Evolutionary conservation across 2,797 vertebrate species (phyloP).

Genomic region (Calcarius lapponicus): DNA sequence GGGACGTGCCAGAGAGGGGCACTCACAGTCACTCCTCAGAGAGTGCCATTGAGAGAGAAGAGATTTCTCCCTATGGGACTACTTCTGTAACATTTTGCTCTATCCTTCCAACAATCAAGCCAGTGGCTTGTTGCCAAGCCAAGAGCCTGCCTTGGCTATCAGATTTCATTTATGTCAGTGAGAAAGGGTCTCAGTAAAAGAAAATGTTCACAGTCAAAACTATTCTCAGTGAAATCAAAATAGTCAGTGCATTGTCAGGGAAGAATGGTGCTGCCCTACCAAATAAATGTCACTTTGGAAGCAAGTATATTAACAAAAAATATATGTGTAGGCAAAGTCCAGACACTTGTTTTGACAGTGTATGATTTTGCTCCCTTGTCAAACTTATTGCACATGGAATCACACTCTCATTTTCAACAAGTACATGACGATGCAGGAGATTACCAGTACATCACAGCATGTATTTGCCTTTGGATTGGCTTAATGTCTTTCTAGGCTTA

Average conservation of each 20-base stretch:
- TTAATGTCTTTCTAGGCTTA: constrained; percentile 28
- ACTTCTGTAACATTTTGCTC: neutral
- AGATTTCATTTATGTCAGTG: constrained; percentile 6
- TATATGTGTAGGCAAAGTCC: constrained; percentile 20
- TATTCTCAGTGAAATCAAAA: constrained; percentile 42
- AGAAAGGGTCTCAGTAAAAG: neutral
- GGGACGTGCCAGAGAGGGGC: rapidly evolving
- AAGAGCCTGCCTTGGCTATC: constrained; percentile 2
- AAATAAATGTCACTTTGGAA: constrained; percentile 43
- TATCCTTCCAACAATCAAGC: neutral
- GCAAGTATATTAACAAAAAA: constrained; percentile 31
- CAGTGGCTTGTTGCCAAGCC: neutral
- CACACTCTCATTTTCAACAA: neutral
- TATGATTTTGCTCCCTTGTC: neutral
- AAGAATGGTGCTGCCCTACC: constrained; percentile 7
- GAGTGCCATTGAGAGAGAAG: neutral
- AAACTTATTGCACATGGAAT: constrained; percentile 3
- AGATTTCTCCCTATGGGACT: neutral
- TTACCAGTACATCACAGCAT: neutral
- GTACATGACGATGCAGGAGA: neutral
- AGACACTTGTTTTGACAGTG: constrained; percentile 34
- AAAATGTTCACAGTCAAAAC: constrained; percentile 21
- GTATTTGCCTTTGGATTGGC: neutral
- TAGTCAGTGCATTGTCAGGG: constrained; percentile 14
- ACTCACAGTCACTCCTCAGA: rapidly evolving